These are phyloP conservation scores for Campylomormyrus tamandua DNA, from an alignment of 2,113 vertebrate species.

Conservation along the genomic window DNA sequence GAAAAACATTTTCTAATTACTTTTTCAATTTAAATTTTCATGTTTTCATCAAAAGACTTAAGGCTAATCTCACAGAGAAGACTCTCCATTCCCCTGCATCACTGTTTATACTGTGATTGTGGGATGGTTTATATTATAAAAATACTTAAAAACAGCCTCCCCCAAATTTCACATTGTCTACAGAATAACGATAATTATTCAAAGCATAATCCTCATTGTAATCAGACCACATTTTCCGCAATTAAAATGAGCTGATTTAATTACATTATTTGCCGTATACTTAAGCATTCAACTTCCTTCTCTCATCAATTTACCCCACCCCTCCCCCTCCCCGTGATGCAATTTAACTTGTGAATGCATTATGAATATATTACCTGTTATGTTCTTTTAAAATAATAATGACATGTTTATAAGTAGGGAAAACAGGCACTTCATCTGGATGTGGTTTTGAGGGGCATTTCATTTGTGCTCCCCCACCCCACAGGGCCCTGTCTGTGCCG, in stretches of 20 bases:
- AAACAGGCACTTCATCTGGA: neutral
- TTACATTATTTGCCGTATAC: neutral
- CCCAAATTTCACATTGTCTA: conserved; percentile 5
- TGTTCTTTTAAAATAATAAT: neutral
- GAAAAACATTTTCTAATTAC: conserved; percentile 18
- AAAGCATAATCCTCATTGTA: neutral
- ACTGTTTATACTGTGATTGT: neutral
- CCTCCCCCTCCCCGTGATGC: neutral
- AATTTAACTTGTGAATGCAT: neutral
- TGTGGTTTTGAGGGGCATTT: neutral
- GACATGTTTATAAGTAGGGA: neutral
- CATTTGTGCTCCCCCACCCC: no score
- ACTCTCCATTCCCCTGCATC: neutral
- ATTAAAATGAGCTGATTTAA: conserved; percentile 9
- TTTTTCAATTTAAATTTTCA: conserved; percentile 5
- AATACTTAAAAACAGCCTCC: neutral
- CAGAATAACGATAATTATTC: neutral
- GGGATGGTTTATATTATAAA: neutral
- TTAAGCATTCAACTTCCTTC: conserved; percentile 1
- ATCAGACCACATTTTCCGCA: conserved; percentile 11
- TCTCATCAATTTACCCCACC: neutral
- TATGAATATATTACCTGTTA: neutral
- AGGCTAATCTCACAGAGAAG: neutral
- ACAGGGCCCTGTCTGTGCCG: no score
- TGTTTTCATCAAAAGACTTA: conserved; percentile 16